These are phyloP conservation scores for Rhegmatorhina hoffmannsi DNA, from an alignment of 2,113 vertebrate species.

Conservation along the genomic window DNA sequence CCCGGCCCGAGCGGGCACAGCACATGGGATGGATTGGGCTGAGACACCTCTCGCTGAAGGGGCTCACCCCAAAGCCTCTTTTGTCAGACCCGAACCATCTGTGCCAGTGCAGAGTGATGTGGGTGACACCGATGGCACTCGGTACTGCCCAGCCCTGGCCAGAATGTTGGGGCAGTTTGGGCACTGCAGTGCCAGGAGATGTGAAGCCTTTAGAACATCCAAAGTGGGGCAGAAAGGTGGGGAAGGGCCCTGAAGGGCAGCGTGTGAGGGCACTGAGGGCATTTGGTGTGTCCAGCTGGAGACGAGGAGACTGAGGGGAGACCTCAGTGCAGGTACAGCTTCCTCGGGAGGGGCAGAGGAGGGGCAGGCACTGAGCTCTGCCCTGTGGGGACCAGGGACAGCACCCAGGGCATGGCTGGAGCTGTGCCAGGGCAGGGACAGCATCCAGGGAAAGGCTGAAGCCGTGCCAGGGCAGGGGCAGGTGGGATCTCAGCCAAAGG, in stretches of 20 bases:
- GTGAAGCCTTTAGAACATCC: too few species aligned
- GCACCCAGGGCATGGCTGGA: background rate
- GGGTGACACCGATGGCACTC: background rate
- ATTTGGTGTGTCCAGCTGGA: background rate
- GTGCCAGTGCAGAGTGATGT: background rate
- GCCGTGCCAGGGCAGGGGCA: background rate
- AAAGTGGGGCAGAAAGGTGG: background rate
- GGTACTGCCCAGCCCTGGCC: background rate
- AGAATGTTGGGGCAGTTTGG: background rate
- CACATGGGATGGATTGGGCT: too few species aligned
- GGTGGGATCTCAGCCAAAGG: background rate
- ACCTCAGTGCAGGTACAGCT: background rate
- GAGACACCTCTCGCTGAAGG: too few species aligned
- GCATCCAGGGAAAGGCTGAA: too few species aligned
- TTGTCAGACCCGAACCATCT: background rate
- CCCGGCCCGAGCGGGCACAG: too few species aligned
- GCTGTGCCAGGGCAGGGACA: too few species aligned
- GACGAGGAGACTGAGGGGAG: background rate
- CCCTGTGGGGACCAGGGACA: background rate
- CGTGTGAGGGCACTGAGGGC: background rate
- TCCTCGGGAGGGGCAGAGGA: background rate
- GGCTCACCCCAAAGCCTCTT: background rate
- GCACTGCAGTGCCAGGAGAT: background rate
- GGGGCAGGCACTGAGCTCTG: background rate
- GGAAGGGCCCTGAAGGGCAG: background rate